Percentiles rank a stretch among this genome's conserved stretches.
These are phyloP conservation scores for Gobius niger DNA, from an alignment of 2,113 vertebrate genomes.

Conservation along the genomic window DNA sequence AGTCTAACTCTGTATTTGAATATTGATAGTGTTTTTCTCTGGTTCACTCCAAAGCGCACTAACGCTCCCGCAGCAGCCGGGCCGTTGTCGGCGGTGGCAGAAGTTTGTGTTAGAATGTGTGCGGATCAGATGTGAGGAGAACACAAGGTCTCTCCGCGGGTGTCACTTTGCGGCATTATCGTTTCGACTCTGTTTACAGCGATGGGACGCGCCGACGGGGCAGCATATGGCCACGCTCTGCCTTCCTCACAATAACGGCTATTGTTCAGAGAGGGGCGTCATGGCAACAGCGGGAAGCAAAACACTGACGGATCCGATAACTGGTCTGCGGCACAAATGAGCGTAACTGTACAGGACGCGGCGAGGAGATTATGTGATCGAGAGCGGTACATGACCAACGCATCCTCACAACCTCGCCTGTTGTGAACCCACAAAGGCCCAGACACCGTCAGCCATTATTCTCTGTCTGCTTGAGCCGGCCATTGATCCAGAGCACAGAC, in stretches of 20 bases:
- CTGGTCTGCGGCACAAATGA: background rate
- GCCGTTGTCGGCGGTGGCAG: background rate
- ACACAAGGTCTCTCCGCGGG: conserved; percentile 10
- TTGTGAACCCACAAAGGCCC: too few species aligned
- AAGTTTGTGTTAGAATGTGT: background rate
- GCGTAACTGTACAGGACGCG: background rate
- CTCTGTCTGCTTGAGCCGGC: too few species aligned
- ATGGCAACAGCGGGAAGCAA: background rate
- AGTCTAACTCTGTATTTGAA: background rate
- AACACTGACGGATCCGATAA: background rate
- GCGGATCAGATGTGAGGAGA: conserved; percentile 4
- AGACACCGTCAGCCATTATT: too few species aligned
- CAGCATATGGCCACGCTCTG: conserved; percentile 2
- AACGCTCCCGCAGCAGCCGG: background rate
- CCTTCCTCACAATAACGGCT: background rate
- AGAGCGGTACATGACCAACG: background rate
- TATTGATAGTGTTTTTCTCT: background rate
- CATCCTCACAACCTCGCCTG: background rate
- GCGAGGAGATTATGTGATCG: background rate
- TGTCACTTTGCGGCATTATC: conserved; percentile 4
- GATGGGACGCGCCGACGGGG: background rate
- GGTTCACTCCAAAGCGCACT: background rate
- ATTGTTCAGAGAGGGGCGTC: conserved; percentile 1
- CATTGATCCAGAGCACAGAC: too few species aligned
- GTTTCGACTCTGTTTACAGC: conserved; percentile 10